Evolutionary conservation across 2,888 invertebrate species (phyloP), one percentile per base, ranked within the genome.

Genomic region (Agapostemon virescens): DNA sequence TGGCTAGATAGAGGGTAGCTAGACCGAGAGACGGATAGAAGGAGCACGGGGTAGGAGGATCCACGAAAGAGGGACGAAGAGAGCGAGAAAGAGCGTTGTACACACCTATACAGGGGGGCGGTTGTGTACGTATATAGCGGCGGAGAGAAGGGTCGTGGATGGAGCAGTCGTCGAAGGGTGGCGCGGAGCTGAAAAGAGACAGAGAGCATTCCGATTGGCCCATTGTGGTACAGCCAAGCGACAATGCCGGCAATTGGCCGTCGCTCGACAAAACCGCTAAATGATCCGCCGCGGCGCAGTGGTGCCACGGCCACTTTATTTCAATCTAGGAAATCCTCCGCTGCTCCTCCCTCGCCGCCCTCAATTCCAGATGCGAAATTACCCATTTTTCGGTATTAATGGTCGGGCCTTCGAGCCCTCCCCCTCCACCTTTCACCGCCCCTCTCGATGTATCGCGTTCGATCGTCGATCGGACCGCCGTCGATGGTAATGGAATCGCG

Each of bases 191-290:
- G 90, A 90, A 92, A 90, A 88, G 90, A 90, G 91, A 90, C 90
- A 89, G 90, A 89, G 89, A 91, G 87, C 87, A 91, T 92, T 93
- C 92, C 93, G 93, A 93, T 93, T 93, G 93, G 92, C 91, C 92
- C 92, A 93, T 93, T 93, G 93, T 93, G 92, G 92, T 89, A 90
- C 90, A 92, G 89, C 91, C 89, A 90, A 91, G 91, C 92, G 92
- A 93, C 93, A 93, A 93, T 93, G 92, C 92, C 91, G 90, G 91
- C 93, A 93, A 93, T 93, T 93, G 93, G 92, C 92, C 91, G 92
- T 92, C 92, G 92, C 92, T 92, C 92, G 93, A 93, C 93, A 93
- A 93, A 93, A 93, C 93, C 93, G 91, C 93, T 93, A 93, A 93
- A 93, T 91, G 93, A 92, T 93, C 92, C 91, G 91, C 90, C 91